These are phyloP conservation scores for Calonectris borealis DNA, from an alignment of 2,113 vertebrate species.

Conservation along the genomic window DNA sequence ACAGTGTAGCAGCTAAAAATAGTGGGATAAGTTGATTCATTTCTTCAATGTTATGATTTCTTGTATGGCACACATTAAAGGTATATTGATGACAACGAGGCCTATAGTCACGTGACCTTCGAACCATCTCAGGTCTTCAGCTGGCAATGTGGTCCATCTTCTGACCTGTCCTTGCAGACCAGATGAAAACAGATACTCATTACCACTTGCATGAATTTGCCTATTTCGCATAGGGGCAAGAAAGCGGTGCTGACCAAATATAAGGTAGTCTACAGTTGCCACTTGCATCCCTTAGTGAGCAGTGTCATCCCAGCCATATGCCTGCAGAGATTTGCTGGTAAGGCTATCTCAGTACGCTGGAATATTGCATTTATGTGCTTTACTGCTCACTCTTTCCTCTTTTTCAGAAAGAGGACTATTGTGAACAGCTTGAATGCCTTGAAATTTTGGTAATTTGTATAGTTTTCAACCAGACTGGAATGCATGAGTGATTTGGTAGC, in stretches of 20 bases:
- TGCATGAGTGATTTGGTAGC: neutral
- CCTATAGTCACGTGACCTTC: neutral
- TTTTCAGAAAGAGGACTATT: neutral
- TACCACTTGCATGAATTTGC: neutral
- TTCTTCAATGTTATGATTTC: neutral
- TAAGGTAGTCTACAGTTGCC: accelerated
- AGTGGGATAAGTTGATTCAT: neutral
- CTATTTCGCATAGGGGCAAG: neutral
- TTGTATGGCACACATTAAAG: neutral
- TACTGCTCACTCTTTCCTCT: accelerated
- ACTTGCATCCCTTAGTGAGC: neutral
- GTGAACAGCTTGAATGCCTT: neutral
- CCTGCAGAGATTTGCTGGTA: neutral
- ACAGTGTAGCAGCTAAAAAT: neutral
- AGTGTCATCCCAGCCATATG: accelerated
- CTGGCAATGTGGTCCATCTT: neutral
- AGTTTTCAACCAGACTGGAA: neutral
- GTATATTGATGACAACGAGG: neutral
- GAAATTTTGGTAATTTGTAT: neutral
- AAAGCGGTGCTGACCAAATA: neutral
- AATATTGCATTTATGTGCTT: neutral
- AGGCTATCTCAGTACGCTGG: neutral
- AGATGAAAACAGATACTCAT: neutral
- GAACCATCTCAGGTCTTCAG: neutral
- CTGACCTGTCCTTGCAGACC: neutral